Conservation (phyloP, 2,113 vertebrate species). For the Circaetus cinerascens region DNA sequence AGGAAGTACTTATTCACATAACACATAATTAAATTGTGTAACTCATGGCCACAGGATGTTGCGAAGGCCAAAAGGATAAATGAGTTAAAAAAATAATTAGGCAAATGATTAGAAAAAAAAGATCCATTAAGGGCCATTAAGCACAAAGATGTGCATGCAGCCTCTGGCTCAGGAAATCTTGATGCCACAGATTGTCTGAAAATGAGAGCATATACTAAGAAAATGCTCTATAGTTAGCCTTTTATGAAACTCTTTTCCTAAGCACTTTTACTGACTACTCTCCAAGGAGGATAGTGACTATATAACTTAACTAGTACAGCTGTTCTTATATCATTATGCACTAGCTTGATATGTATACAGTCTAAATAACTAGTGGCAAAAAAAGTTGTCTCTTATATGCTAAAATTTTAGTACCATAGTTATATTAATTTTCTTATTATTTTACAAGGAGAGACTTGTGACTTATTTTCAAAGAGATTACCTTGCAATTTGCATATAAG, state of each 20-base stretch:
- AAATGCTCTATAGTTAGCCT: background rate
- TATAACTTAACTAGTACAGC: background rate
- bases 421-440: background rate
- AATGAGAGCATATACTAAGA: background rate
- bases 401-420: background rate
- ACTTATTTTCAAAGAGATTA: background rate
- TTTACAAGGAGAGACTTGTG: background rate
- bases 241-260: constrained; percentile 12
- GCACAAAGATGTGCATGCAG: constrained; percentile 27
- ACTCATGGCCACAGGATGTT: constrained; percentile 50
- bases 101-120: constrained; percentile 43
- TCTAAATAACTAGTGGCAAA: background rate
- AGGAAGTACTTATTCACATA: constrained; percentile 63
- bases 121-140: constrained; percentile 58
- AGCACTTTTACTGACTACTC: background rate
- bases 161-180: constrained; percentile 37
- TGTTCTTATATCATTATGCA: background rate
- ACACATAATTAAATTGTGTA: constrained; percentile 48
- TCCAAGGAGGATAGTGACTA: background rate
- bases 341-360: background rate
- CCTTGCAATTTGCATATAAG: background rate
- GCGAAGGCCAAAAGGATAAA: constrained; percentile 57
- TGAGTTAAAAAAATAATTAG: constrained; percentile 65
- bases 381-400: background rate
- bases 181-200: constrained; percentile 6